phyloP scores from a whole-genome alignment of 1,140 invertebrate genomes.

The Matsumurasca onukii region DNA sequence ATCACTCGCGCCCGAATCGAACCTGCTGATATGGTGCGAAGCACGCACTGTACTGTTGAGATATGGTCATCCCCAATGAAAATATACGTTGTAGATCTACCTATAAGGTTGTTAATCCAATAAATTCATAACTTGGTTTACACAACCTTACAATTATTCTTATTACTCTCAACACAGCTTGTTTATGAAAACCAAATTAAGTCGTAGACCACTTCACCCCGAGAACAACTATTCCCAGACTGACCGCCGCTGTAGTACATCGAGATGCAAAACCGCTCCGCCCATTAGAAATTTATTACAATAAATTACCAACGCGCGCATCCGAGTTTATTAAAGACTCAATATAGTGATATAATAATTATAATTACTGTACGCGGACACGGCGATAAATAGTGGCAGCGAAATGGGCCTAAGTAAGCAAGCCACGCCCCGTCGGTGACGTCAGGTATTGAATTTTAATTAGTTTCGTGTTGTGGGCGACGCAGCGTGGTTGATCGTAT shows the following conservation, averaged over 20 bases:
- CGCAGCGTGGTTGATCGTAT: too few species aligned
- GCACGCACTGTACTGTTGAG: too few species aligned
- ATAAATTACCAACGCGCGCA: conserved; percentile 17
- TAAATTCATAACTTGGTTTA: conserved; percentile 17
- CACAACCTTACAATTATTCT: conserved; percentile 24
- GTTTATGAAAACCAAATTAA: too few species aligned
- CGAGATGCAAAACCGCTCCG: conserved; percentile 2
- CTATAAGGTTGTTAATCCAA: too few species aligned
- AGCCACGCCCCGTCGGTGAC: conserved; percentile 11
- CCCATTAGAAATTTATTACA: conserved; percentile 20
- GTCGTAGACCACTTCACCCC: too few species aligned
- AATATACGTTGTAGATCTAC: too few species aligned
- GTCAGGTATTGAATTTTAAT: conserved; percentile 24
- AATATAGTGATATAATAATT: conserved; percentile 33
- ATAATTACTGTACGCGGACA: conserved; percentile 24
- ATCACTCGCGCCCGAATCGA: too few species aligned
- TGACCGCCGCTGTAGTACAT: not conserved
- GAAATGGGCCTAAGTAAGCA: conserved; percentile 28
- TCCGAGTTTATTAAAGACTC: conserved; percentile 29
- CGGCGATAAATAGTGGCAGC: conserved; percentile 18
- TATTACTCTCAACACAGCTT: too few species aligned
- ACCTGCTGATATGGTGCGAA: too few species aligned
- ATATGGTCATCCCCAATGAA: too few species aligned
- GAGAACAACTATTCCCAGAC: too few species aligned
- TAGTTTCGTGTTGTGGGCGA: conserved; percentile 13